These are phyloP conservation scores for Cirrhinus mrigala DNA, from an alignment of 2,797 vertebrate genomes.

Conservation along the genomic window DNA sequence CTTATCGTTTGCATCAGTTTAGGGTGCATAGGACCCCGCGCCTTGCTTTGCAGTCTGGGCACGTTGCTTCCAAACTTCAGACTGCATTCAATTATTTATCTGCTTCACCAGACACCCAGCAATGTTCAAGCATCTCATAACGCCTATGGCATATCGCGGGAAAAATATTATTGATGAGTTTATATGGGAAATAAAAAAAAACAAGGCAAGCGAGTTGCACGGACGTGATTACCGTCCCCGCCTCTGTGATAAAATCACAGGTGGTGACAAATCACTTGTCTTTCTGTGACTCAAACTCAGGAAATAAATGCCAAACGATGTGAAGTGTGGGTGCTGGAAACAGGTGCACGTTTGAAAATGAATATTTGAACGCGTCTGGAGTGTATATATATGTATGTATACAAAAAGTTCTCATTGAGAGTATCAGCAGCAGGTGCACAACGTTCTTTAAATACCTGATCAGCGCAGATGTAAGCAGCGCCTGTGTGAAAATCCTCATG, in stretches of 20 bases:
- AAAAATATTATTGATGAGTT: conserved; percentile 41
- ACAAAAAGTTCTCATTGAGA: background rate
- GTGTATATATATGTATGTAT: background rate
- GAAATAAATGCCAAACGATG: conserved; percentile 19
- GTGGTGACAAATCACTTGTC: conserved; percentile 22
- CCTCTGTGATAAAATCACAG: conserved; percentile 26
- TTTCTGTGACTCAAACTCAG: conserved; percentile 7
- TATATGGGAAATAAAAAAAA: background rate
- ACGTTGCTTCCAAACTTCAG: conserved; percentile 83
- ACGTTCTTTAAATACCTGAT: background rate
- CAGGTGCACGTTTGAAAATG: background rate
- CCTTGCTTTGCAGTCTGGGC: conserved; percentile 79
- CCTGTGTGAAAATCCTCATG: conserved; percentile 6
- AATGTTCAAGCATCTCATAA: conserved; percentile 52
- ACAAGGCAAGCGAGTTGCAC: conserved; percentile 22
- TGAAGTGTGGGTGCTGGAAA: background rate
- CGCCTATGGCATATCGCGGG: conserved; percentile 28
- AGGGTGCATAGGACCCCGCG: conserved; percentile 64
- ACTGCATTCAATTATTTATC: conserved; percentile 83
- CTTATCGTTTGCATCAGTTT: conserved; percentile 71
- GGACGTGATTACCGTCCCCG: background rate
- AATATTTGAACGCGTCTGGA: too few relatives aligned
- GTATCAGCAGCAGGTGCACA: conserved; percentile 17
- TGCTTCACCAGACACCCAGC: conserved; percentile 61
- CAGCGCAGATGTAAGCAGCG: background rate